Evolutionary conservation across 2,113 vertebrate species (phyloP).

Genomic region (Potamarius usumacintae): DNA sequence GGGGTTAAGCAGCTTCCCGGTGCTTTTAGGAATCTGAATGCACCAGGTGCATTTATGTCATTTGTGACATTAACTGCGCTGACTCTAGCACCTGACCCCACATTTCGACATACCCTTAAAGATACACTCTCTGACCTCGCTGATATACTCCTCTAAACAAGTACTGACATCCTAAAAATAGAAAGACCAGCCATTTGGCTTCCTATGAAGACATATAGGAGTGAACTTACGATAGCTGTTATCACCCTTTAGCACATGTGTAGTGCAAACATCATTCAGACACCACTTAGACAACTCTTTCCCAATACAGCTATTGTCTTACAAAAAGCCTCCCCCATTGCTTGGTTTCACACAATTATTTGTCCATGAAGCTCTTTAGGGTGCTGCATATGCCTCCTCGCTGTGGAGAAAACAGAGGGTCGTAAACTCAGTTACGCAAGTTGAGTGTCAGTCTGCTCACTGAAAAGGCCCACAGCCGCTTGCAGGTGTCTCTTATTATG

Average conservation of each 20-base stretch:
- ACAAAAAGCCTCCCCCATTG: not conserved
- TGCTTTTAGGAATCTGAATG: constrained; percentile 36
- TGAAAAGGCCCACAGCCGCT: constrained; percentile 54
- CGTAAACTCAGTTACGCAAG: constrained; percentile 21
- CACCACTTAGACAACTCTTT: constrained; percentile 17
- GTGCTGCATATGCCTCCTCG: constrained; percentile 25
- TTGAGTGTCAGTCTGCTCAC: constrained; percentile 6
- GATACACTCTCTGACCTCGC: not conserved
- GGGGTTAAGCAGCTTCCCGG: constrained; percentile 48
- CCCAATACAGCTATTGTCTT: not conserved
- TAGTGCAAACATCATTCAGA: constrained; percentile 44
- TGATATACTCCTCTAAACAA: constrained; percentile 10
- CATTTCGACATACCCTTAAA: constrained; percentile 11
- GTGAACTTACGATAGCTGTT: constrained; percentile 31
- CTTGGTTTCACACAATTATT: constrained; percentile 34
- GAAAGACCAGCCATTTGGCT: constrained; percentile 5
- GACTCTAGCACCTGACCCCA: constrained; percentile 24
- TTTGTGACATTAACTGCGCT: constrained; percentile 40
- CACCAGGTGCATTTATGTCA: constrained; percentile 39
- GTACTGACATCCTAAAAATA: constrained; percentile 13
- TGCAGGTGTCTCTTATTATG: constrained; percentile 64
- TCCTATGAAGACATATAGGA: constrained; percentile 24
- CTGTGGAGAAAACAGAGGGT: constrained; percentile 7
- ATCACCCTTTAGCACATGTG: constrained; percentile 44
- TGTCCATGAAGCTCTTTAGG: constrained; percentile 48